Percentiles rank a stretch among this genome's conserved stretches.
phyloP scores from a whole-genome alignment of 2,113 vertebrate genomes.

The Coracopsis vasa region DNA sequence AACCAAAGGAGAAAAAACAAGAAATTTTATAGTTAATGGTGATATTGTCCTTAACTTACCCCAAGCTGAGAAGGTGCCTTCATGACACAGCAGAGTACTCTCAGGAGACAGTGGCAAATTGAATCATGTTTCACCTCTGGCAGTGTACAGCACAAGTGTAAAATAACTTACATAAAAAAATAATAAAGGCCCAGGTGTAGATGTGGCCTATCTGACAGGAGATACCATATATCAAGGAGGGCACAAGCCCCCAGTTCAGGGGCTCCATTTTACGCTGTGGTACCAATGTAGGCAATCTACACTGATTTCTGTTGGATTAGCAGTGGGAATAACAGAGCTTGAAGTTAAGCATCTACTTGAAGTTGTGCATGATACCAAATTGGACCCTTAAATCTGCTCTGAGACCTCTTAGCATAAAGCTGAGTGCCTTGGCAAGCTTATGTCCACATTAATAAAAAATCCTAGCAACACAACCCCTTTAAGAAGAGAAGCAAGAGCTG shows the following conservation, averaged over 20 bases:
- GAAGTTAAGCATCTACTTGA: not conserved
- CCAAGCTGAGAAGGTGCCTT: not conserved
- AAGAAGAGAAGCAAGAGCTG: not conserved
- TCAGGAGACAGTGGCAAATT: not conserved
- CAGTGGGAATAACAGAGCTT: not conserved
- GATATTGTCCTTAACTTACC: not conserved
- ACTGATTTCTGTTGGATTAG: not conserved
- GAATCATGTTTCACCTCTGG: not conserved
- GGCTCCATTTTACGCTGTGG: not conserved
- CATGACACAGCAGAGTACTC: not conserved
- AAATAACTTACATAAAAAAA: not conserved
- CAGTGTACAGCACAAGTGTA: not conserved
- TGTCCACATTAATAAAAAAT: constrained; percentile 14
- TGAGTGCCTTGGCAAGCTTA: constrained; percentile 41
- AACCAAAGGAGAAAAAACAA: not conserved
- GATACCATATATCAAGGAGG: not conserved
- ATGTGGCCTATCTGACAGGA: not conserved
- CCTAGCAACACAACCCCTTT: not conserved
- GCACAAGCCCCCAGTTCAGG: not conserved
- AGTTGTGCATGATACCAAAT: not conserved
- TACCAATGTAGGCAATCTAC: not conserved
- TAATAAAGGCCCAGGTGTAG: accelerated
- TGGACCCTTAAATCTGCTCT: not conserved
- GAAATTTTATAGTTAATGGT: not conserved
- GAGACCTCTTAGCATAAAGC: constrained; percentile 33